Evolutionary conservation across 1,140 invertebrate species (phyloP).

Genomic region (Drosophila kohkoa): DNA sequence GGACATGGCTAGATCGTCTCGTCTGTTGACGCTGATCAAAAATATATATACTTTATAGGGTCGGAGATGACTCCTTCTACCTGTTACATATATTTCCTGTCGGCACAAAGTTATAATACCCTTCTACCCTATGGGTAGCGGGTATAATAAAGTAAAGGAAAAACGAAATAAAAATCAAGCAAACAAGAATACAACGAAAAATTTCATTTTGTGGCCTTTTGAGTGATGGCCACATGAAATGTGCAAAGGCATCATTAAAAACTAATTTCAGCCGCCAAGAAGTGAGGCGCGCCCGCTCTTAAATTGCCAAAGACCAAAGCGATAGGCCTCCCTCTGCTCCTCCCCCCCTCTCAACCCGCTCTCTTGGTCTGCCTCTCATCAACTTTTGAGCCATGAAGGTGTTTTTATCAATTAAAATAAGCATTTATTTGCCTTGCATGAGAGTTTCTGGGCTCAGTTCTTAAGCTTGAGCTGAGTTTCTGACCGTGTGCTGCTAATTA

Average conservation of each 20-base stretch:
- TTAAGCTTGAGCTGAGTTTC: neutral
- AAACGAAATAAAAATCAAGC: neutral
- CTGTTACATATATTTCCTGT: no score
- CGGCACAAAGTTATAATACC: no score
- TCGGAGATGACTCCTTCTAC: no score
- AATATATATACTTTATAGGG: no score
- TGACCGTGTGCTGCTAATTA: slow-evolving; percentile 45
- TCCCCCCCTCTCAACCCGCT: neutral
- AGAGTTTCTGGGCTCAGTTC: slow-evolving; percentile 15
- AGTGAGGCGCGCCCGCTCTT: slow-evolving; percentile 59
- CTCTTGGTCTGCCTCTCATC: slow-evolving; percentile 24
- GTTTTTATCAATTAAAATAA: slow-evolving; percentile 82
- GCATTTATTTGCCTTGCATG: slow-evolving; percentile 75
- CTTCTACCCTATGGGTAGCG: no score
- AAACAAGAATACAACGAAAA: slow-evolving; percentile 3
- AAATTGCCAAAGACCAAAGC: slow-evolving; percentile 69
- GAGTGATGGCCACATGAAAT: slow-evolving; percentile 70
- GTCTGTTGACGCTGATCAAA: no score
- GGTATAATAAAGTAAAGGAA: neutral
- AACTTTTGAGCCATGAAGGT: slow-evolving; percentile 61
- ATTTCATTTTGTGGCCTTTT: slow-evolving; percentile 35
- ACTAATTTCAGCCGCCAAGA: slow-evolving; percentile 64
- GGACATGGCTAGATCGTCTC: no score
- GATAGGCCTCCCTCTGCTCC: slow-evolving; percentile 8
- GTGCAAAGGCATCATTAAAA: slow-evolving; percentile 80